Evolutionary conservation across 2,113 vertebrate species (phyloP).

Genomic region (Phaethornis superciliosus): DNA sequence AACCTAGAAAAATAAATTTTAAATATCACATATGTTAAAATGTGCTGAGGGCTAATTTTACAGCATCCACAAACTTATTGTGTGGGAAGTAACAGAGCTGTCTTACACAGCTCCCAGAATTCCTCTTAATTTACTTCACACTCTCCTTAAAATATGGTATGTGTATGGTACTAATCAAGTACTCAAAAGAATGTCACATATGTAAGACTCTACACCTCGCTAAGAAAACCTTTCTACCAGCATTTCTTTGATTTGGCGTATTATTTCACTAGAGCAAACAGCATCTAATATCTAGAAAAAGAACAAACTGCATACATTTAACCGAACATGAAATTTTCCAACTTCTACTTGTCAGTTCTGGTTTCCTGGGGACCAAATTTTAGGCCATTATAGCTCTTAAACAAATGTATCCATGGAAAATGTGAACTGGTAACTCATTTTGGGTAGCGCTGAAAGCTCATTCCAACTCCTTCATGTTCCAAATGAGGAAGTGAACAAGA

Average conservation of each 20-base stretch:
- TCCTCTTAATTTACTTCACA: neutral
- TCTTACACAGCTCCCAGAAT: conserved; percentile 13
- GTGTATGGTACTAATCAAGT: conserved; percentile 5
- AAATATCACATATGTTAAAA: neutral
- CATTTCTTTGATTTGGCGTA: neutral
- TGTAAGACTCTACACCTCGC: neutral
- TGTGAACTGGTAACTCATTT: neutral
- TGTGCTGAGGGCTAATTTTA: neutral
- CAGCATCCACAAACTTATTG: neutral
- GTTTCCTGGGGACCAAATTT: neutral
- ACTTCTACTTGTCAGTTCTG: neutral
- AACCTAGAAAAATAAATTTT: neutral
- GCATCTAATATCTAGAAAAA: neutral
- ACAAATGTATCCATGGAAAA: neutral
- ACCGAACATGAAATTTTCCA: neutral
- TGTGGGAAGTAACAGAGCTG: conserved; percentile 5
- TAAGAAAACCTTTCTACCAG: neutral
- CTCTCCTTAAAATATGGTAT: neutral
- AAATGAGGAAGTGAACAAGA: neutral
- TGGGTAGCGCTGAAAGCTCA: neutral
- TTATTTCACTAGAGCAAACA: neutral
- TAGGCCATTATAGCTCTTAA: neutral
- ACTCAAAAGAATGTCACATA: neutral
- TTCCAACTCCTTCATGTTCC: neutral
- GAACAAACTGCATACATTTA: neutral